phyloP scores from a whole-genome alignment of 2,888 invertebrate species.

The Petrolisthes manimaculis region DNA sequence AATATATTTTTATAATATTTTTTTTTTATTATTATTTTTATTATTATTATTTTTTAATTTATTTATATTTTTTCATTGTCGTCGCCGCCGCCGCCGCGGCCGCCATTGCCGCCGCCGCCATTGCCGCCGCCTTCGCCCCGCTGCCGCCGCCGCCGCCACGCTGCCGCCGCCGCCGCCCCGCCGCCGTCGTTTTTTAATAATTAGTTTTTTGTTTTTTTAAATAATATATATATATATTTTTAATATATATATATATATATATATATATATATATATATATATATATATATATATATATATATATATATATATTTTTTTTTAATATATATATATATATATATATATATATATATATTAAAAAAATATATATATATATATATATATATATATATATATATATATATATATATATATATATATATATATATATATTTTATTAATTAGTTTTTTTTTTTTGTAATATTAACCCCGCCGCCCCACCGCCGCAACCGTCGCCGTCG shows the following conservation, averaged over 20 bases:
- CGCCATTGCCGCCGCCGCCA: conserved; percentile 57
- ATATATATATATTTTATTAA: conserved; percentile 27
- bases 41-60: background rate
- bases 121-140: conserved; percentile 62
- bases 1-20: background rate
- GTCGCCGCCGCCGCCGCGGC: conserved; percentile 41
- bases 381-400: background rate
- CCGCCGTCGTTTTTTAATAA: no score
- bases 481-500: no score
- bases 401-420: conserved; percentile 24
- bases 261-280: no score
- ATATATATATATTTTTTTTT: conserved; percentile 11
- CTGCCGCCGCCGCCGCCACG: conserved; percentile 35
- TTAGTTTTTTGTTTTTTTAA: no score
- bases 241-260: no score
- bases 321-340: background rate
- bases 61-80: conserved; percentile 52
- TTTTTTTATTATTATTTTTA: background rate
- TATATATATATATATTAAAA: background rate
- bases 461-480: no score
- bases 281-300: background rate
- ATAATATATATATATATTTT: no score
- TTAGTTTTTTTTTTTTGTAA: background rate
- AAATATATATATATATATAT: background rate
- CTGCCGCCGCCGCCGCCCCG: no score